Base-by-base conservation (phyloP, 2,888 invertebrate genomes). In the Proisotoma minuta region DNA sequence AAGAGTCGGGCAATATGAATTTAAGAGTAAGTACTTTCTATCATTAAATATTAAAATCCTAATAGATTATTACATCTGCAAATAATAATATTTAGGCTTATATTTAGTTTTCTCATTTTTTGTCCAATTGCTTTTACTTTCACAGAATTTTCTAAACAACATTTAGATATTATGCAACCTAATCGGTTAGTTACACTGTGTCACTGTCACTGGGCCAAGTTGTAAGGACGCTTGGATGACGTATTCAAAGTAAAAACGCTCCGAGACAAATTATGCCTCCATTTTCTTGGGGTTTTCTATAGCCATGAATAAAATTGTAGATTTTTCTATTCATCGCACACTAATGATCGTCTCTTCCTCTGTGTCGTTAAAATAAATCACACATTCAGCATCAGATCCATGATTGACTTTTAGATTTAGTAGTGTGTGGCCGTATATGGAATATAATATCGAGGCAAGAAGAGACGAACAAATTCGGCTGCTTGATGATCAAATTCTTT, bases 1-100 rank as follows among this genome's bases (percentile, higher is more conserved):
- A 73, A 57, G 71, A 73, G 59, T 71, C 73, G 48, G 73, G 73
- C 63, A 73, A 73, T 62, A 72, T 73, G 73, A 73, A 73, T 67
- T 66, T 73, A 59, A 62, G 72, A 72, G 73, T 73, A 68, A 60
- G 68, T 34, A 22, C 5, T 28, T 26, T 53, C 34, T 15, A 34
- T 34, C 15, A 34, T 10, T 34, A 10, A 8, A 34, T 23, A 49
- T 20, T 15, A 23, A 49, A 4, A 49, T 49, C 22, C 50, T 24
- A 20, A 5, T 48, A 48, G 8, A 48, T 18, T 18, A 8, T 18
- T 48, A 20, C 48, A 12, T 48, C 8, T 18, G n/a, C n/a, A 18
- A 48, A n/a, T n/a, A n/a, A n/a, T n/a, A n/a, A n/a, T n/a, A n/a
- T n/a, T n/a, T n/a, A n/a, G n/a, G n/a, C n/a, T n/a, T n/a, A n/a